Conservation (phyloP, 2,888 invertebrate genomes). For the Ophonus ardosiacus region DNA sequence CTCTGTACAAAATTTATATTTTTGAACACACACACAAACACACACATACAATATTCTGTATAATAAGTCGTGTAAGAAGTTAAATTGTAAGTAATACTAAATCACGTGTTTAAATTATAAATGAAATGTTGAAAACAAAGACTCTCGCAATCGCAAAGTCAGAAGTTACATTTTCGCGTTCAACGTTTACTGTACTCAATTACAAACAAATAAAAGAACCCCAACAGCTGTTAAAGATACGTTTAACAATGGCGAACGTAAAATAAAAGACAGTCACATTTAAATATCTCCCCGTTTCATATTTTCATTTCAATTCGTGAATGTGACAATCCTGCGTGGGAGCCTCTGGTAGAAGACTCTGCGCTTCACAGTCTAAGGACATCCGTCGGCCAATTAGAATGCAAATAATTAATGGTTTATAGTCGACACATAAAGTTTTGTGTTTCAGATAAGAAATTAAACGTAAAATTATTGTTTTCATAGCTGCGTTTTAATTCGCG, state of each 20-base stretch:
- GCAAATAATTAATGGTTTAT: slow-evolving; percentile 66
- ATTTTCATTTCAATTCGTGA: slow-evolving; percentile 58
- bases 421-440: slow-evolving; percentile 62
- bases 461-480: slow-evolving; percentile 58
- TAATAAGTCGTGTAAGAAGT: neutral
- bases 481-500: slow-evolving; percentile 36
- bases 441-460: slow-evolving; percentile 59
- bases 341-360: neutral
- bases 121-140: slow-evolving; percentile 53
- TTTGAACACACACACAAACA: neutral
- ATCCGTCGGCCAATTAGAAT: slow-evolving; percentile 64
- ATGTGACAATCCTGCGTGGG: slow-evolving; percentile 43
- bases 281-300: slow-evolving; percentile 62
- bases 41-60: too few species aligned
- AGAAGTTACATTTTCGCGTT: slow-evolving; percentile 56
- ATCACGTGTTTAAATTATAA: slow-evolving; percentile 43
- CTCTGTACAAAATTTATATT: slow-evolving; percentile 4
- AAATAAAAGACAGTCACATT: slow-evolving; percentile 62
- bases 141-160: slow-evolving; percentile 6
- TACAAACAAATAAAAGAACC: slow-evolving; percentile 61
- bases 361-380: slow-evolving; percentile 42
- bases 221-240: slow-evolving; percentile 62
- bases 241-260: slow-evolving; percentile 42
- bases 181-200: slow-evolving; percentile 60
- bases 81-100: slow-evolving; percentile 10